Evolutionary conservation across 2,113 vertebrate species (phyloP).

Genomic region (Pseudonaja textilis): DNA sequence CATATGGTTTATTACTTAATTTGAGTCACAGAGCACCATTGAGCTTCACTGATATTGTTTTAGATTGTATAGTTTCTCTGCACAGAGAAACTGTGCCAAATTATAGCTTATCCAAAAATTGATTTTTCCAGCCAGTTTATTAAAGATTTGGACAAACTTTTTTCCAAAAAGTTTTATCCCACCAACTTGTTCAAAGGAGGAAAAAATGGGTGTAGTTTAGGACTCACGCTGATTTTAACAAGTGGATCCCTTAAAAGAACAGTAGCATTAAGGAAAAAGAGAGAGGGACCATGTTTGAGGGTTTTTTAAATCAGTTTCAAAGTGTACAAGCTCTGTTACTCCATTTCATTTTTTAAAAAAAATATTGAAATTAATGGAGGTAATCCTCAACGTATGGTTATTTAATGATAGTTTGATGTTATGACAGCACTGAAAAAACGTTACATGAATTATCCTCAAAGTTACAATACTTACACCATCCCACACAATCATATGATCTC

Average conservation of each 20-base stretch:
- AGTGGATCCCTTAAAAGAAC: neutral
- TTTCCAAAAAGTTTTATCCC: neutral
- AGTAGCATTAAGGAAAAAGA: neutral
- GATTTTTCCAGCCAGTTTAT: neutral
- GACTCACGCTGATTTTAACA: neutral
- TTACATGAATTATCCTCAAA: neutral
- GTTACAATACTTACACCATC: neutral
- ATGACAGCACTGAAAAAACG: neutral
- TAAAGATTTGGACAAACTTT: neutral
- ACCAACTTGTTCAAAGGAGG: neutral
- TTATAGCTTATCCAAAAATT: neutral
- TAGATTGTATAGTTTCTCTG: neutral
- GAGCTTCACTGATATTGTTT: neutral
- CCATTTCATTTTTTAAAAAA: neutral
- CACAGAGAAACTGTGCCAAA: neutral
- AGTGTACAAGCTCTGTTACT: neutral
- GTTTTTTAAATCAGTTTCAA: neutral
- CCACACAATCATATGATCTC: neutral
- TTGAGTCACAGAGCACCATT: neutral
- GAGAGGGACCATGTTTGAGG: neutral
- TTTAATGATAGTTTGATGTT: neutral
- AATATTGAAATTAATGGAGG: neutral
- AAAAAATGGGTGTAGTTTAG: neutral
- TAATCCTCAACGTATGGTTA: neutral
- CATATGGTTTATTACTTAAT: neutral